Percentiles rank a stretch among this genome's conserved stretches.
Evolutionary conservation across 1,140 invertebrate genomes (phyloP).

Genomic region (Euwallacea similis): DNA sequence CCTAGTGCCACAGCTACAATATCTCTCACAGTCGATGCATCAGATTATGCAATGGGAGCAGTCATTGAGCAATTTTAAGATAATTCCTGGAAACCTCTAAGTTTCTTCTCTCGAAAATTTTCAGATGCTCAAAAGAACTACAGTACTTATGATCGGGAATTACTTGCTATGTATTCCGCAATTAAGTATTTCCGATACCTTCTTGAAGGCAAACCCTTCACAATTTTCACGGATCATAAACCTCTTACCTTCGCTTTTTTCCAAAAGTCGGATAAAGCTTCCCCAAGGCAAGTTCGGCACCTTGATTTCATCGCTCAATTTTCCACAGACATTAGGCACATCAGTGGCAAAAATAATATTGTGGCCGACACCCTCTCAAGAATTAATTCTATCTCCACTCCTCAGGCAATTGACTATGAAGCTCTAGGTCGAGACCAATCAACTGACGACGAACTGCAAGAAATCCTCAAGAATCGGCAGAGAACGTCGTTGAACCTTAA

Average conservation of each 20-base stretch:
- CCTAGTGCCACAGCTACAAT: background rate
- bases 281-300: too few relatives aligned
- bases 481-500: too few relatives aligned
- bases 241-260: background rate
- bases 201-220: background rate
- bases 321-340: background rate
- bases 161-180: background rate
- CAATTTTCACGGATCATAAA: background rate
- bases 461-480: too few relatives aligned
- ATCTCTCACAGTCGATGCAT: background rate
- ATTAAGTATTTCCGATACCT: background rate
- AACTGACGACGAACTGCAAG: background rate
- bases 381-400: background rate
- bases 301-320: background rate
- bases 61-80: background rate
- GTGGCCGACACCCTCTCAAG: background rate
- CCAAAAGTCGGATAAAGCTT: too few relatives aligned
- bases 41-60: conserved; percentile 2
- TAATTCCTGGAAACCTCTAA: background rate
- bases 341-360: background rate
- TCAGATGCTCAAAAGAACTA: background rate
- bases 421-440: background rate
- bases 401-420: background rate
- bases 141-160: conserved; percentile 27
- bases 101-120: background rate